These are phyloP conservation scores for Dynastes grantii DNA, from an alignment of 2,888 invertebrate species.

Conservation along the genomic window DNA sequence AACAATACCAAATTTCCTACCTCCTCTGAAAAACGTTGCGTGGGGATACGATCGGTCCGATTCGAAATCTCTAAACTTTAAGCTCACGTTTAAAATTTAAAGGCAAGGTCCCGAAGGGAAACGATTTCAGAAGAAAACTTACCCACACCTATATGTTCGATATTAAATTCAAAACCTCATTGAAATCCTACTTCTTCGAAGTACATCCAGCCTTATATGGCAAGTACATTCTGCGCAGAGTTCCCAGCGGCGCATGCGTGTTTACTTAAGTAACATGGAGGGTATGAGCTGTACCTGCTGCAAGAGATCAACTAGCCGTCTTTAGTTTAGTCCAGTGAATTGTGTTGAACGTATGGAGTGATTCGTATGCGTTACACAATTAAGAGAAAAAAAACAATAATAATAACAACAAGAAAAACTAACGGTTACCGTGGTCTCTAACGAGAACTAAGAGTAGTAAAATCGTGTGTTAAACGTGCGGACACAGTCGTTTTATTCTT, in stretches of 20 bases:
- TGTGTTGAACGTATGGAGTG: slow-evolving; percentile 39
- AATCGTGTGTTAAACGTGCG: not conserved
- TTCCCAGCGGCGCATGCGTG: slow-evolving; percentile 45
- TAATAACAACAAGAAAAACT: slow-evolving; percentile 25
- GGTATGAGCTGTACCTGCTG: slow-evolving; percentile 26
- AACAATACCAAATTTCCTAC: no score
- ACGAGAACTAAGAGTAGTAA: not conserved
- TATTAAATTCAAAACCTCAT: slow-evolving; percentile 35
- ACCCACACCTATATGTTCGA: slow-evolving; percentile 18
- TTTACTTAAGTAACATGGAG: slow-evolving; percentile 52
- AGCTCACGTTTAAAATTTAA: not conserved
- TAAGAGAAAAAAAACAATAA: slow-evolving; percentile 26
- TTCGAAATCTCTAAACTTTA: no score
- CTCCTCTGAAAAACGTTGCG: no score
- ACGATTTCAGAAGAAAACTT: not conserved
- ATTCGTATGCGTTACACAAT: slow-evolving; percentile 32
- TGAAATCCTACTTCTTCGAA: slow-evolving; percentile 27
- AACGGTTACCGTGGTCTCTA: not conserved
- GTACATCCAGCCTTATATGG: slow-evolving; percentile 50
- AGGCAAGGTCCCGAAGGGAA: not conserved
- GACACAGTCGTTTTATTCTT: not conserved
- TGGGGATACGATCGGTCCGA: no score
- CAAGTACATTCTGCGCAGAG: slow-evolving; percentile 50
- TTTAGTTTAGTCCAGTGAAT: slow-evolving; percentile 40
- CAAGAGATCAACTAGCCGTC: slow-evolving; percentile 13